Evolutionary conservation across 2,888 invertebrate genomes (phyloP).

Genomic region (Agonopterix alstromeriana): DNA sequence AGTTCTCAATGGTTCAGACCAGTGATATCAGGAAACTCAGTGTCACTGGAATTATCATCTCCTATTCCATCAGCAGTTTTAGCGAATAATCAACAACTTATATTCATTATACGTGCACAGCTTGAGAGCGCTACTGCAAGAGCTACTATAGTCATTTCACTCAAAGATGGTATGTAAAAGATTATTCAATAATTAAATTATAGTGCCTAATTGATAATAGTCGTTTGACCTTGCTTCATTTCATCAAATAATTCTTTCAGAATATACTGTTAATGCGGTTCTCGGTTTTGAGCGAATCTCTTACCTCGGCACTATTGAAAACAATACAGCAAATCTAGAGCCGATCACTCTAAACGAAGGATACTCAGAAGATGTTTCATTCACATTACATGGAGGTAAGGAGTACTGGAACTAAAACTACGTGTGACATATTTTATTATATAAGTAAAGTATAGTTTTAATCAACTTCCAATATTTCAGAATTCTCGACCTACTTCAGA

Average conservation of each 20-base stretch:
- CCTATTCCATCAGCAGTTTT: conserved; percentile 13
- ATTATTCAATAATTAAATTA: conserved; percentile 5
- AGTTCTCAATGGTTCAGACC: conserved; percentile 12
- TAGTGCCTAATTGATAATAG: conserved; percentile 2
- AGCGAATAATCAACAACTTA: conserved; percentile 13
- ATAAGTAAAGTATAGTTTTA: neutral
- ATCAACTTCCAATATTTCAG: conserved; percentile 9
- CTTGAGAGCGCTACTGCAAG: conserved; percentile 8
- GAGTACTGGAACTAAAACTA: neutral
- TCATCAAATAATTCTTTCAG: conserved; percentile 5
- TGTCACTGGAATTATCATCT: conserved; percentile 1
- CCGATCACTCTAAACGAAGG: conserved; percentile 13
- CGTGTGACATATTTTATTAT: no score
- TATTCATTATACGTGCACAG: conserved; percentile 13
- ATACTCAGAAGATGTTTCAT: conserved; percentile 17
- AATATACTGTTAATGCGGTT: neutral
- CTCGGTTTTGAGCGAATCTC: conserved; percentile 17
- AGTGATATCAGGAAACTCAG: conserved; percentile 3
- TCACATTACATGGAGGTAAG: conserved; percentile 27
- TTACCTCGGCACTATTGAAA: conserved; percentile 14
- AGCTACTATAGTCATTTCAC: conserved; percentile 15
- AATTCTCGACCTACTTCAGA: conserved; percentile 15
- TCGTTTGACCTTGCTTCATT: conserved; percentile 2
- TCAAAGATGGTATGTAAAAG: conserved; percentile 12
- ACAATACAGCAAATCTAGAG: conserved; percentile 6